A percentile compares a stretch with the other conserved stretches of the same genome.
Conservation (phyloP, 2,797 vertebrate species). For the Gymnothorax javanicus region DNA sequence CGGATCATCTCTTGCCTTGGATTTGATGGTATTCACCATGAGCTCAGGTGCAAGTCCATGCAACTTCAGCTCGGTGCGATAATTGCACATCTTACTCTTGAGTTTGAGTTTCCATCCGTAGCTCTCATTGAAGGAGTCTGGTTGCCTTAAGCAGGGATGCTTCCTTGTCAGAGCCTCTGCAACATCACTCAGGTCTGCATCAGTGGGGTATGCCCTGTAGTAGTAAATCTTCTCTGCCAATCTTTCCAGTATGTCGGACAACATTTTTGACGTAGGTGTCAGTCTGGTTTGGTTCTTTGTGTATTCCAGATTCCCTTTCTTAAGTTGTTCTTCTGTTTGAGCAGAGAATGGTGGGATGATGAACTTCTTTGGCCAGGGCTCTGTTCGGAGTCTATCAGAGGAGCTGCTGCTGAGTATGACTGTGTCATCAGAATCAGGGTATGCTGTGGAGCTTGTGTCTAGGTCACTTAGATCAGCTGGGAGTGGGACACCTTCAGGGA, state of each 20-base stretch:
- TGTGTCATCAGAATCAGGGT: background rate
- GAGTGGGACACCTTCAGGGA: too few relatives aligned
- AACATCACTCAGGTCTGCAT: constrained; percentile 40
- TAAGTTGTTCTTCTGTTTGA: background rate
- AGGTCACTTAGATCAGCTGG: too few relatives aligned
- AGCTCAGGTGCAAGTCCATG: constrained; percentile 42
- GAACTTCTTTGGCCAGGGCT: constrained; percentile 29
- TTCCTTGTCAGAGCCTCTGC: constrained; percentile 39
- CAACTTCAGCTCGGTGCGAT: constrained; percentile 38
- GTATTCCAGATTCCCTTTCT: background rate
- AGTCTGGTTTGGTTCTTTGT: background rate
- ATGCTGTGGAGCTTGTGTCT: background rate
- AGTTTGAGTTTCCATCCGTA: constrained; percentile 37
- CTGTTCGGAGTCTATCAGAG: constrained; percentile 20
- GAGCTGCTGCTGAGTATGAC: constrained; percentile 14
- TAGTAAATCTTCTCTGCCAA: constrained; percentile 34
- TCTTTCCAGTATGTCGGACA: constrained; percentile 37
- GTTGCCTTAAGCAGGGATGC: constrained; percentile 33
- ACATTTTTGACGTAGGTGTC: background rate
- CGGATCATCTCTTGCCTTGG: constrained; percentile 22
- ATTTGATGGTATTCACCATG: constrained; percentile 38
- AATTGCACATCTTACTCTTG: constrained; percentile 39
- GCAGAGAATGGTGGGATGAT: constrained; percentile 25
- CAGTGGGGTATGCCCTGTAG: constrained; percentile 39
- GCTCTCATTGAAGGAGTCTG: constrained; percentile 42